A percentile compares a stretch with the other conserved stretches of the same genome.
These are phyloP conservation scores for Calyptomena viridis DNA, from an alignment of 2,113 vertebrate genomes.

Conservation along the genomic window DNA sequence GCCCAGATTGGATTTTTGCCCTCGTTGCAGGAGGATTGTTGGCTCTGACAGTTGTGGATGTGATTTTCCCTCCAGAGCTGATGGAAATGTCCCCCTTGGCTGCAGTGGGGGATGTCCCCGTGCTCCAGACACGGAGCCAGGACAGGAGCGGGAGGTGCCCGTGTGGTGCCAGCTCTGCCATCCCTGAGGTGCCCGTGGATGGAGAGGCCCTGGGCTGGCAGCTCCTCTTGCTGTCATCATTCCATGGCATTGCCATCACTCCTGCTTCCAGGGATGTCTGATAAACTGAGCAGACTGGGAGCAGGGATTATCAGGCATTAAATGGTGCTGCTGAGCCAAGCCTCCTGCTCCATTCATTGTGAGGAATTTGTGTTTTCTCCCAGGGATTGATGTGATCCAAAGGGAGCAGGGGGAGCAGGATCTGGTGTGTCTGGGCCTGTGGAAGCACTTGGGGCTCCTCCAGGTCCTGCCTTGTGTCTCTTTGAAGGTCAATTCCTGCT, in stretches of 20 bases:
- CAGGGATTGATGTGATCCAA: neutral
- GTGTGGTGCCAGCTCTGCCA: neutral
- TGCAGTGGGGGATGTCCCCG: neutral
- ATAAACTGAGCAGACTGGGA: neutral
- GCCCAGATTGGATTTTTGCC: neutral
- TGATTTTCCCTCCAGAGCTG: neutral
- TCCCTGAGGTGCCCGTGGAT: neutral
- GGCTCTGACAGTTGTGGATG: fast-evolving
- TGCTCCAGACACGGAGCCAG: neutral
- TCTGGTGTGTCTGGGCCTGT: neutral
- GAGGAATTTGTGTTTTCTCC: neutral
- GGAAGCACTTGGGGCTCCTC: neutral
- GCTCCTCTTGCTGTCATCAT: neutral
- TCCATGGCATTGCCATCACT: neutral
- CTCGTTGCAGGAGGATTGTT: neutral
- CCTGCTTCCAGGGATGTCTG: neutral
- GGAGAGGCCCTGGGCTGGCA: neutral
- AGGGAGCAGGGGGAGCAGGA: neutral
- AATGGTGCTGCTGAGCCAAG: neutral
- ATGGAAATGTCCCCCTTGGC: neutral
- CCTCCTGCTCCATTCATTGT: neutral
- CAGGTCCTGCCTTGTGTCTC: neutral
- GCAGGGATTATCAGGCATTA: neutral
- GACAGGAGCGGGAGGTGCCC: neutral
- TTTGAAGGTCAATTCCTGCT: neutral